Conservation (phyloP, 1,140 invertebrate species). For the Tetramorium simillimum region DNA sequence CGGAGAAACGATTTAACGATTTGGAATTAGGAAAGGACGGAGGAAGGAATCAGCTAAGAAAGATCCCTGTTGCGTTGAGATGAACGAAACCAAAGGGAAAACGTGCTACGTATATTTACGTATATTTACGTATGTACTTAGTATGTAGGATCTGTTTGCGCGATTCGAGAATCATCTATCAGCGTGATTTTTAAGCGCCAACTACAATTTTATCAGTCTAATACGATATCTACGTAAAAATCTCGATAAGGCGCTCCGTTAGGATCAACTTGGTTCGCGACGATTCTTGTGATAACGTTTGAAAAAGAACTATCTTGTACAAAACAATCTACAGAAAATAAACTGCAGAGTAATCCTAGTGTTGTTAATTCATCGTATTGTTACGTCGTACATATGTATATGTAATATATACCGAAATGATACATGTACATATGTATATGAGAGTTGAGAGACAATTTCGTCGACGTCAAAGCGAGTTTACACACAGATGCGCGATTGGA, state of each 20-base stretch:
- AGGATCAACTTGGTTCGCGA: not conserved
- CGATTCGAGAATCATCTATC: not conserved
- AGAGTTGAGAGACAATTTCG: no score
- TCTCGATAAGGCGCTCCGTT: not conserved
- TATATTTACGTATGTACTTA: no score
- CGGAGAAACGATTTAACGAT: not conserved
- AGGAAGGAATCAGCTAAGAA: no score
- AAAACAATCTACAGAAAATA: not conserved
- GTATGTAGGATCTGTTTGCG: not conserved
- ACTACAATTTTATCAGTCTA: slow-evolving; percentile 6
- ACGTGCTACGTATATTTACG: no score
- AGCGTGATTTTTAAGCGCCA: not conserved
- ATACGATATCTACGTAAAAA: slow-evolving; percentile 13
- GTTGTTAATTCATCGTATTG: not conserved
- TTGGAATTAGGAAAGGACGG: not conserved
- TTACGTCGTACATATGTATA: no score
- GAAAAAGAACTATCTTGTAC: not conserved
- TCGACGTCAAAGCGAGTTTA: no score
- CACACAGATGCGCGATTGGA: no score
- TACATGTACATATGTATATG: no score
- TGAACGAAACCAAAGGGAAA: not conserved
- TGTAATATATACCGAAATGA: no score
- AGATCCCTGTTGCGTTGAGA: not conserved
- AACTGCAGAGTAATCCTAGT: not conserved
- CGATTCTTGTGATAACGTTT: slow-evolving; percentile 21